A percentile compares a stretch with the other conserved stretches of the same genome.
phyloP scores from a whole-genome alignment of 2,113 vertebrate species.

The Pterocles orientalis region DNA sequence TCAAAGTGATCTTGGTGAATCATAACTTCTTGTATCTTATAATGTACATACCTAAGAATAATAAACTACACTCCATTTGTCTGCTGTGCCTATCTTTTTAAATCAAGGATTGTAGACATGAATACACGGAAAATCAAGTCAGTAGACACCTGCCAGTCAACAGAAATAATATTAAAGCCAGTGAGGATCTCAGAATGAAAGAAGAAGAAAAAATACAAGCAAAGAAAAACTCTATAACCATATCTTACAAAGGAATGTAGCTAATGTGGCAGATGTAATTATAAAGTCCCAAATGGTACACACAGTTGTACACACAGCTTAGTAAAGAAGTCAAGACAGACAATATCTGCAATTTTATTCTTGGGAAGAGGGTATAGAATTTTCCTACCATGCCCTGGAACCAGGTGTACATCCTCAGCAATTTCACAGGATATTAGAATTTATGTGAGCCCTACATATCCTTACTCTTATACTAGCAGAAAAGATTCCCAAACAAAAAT shows the following conservation, averaged over 20 bases:
- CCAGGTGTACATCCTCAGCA: neutral
- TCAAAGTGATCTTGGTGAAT: neutral
- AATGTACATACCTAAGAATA: neutral
- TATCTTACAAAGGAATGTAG: neutral
- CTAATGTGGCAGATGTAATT: neutral
- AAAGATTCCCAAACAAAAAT: neutral
- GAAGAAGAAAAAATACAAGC: neutral
- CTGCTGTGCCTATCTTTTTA: neutral
- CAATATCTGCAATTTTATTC: neutral
- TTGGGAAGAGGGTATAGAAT: neutral
- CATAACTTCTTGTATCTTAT: neutral
- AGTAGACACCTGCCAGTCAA: neutral
- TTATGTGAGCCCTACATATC: neutral
- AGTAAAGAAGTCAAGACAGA: neutral
- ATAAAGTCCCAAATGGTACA: neutral
- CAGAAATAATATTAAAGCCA: neutral
- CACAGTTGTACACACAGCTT: neutral
- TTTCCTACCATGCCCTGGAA: neutral
- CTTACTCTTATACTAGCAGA: neutral
- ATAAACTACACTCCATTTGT: neutral
- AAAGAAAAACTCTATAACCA: neutral
- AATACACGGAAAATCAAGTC: neutral
- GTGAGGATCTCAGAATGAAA: neutral
- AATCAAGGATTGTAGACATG: neutral
- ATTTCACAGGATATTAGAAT: neutral